phyloP scores from a whole-genome alignment of 2,888 invertebrate genomes.

The Octodonta nipae region DNA sequence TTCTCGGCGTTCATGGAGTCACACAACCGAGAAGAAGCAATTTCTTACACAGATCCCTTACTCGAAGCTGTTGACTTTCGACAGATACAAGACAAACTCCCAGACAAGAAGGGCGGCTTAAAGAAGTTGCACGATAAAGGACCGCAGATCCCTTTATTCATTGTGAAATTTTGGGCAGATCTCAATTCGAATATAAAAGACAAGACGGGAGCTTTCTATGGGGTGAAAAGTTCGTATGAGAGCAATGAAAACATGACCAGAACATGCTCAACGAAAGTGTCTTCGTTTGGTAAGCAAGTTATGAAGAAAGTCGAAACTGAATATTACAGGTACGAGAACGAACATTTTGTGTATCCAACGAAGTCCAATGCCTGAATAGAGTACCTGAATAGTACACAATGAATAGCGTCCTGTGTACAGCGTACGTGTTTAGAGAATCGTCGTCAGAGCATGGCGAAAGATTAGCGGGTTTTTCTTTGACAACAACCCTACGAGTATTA shows the following conservation, averaged over 20 bases:
- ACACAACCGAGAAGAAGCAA: constrained; percentile 84
- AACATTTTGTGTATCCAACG: constrained; percentile 92
- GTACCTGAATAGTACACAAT: constrained; percentile 98
- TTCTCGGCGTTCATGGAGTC: constrained; percentile 94
- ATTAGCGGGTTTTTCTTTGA: constrained; percentile 50
- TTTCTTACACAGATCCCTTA: constrained; percentile 84
- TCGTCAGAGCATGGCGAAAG: constrained; percentile 93
- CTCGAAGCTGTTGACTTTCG: constrained; percentile 94
- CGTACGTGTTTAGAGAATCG: constrained; percentile 98
- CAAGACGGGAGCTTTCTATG: constrained; percentile 90
- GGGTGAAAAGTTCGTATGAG: constrained; percentile 97
- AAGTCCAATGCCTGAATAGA: constrained; percentile 99
- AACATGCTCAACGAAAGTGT: constrained; percentile 97
- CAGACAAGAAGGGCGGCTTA: constrained; percentile 93
- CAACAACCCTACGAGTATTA: constrained; percentile 39
- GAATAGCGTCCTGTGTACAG: constrained; percentile 98
- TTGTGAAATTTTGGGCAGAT: constrained; percentile 99
- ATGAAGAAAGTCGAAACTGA: constrained; percentile 99
- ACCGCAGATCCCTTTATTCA: constrained; percentile 88
- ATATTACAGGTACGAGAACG: constrained; percentile 86
- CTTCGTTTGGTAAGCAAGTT: constrained; percentile 98
- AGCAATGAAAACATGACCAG: constrained; percentile 98
- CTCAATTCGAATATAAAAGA: constrained; percentile 91
- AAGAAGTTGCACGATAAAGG: constrained; percentile 97
- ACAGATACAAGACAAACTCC: constrained; percentile 98